Evolutionary conservation across 2,888 invertebrate genomes (phyloP).

Genomic region (Chelonus formosanus): DNA sequence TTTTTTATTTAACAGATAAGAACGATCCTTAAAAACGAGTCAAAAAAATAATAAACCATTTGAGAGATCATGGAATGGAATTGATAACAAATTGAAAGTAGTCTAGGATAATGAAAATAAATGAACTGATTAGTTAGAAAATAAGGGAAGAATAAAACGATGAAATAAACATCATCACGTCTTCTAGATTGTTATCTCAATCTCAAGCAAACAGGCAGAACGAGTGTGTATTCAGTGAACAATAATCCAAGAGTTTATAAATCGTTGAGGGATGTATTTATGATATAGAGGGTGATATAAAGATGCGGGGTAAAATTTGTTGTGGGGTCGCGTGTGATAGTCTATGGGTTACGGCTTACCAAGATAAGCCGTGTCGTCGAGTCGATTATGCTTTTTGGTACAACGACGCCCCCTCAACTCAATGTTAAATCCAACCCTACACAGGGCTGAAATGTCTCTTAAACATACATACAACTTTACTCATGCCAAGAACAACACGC

Average conservation of each 20-base stretch:
- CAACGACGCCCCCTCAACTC: conserved; percentile 18
- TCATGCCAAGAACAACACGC: conserved; percentile 14
- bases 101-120: no score
- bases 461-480: conserved; percentile 13
- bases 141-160: no score
- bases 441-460: conserved; percentile 28
- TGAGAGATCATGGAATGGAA: no score
- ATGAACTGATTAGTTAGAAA: no score
- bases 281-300: conserved; percentile 21
- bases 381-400: conserved; percentile 47
- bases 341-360: conserved; percentile 48
- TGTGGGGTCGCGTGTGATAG: conserved; percentile 44
- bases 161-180: conserved; percentile 36
- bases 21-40: no score
- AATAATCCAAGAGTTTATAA: conserved; percentile 31
- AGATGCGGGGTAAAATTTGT: conserved; percentile 45
- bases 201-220: conserved; percentile 23
- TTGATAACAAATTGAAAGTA: no score
- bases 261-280: conserved; percentile 31
- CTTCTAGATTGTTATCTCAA: conserved; percentile 29
- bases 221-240: conserved; percentile 24
- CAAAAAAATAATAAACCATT: no score
- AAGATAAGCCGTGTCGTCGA: conserved; percentile 59
- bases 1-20: no score
- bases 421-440: conserved; percentile 22